Evolutionary conservation across 2,888 invertebrate species (phyloP).

Genomic region (Cerastis leucographa): DNA sequence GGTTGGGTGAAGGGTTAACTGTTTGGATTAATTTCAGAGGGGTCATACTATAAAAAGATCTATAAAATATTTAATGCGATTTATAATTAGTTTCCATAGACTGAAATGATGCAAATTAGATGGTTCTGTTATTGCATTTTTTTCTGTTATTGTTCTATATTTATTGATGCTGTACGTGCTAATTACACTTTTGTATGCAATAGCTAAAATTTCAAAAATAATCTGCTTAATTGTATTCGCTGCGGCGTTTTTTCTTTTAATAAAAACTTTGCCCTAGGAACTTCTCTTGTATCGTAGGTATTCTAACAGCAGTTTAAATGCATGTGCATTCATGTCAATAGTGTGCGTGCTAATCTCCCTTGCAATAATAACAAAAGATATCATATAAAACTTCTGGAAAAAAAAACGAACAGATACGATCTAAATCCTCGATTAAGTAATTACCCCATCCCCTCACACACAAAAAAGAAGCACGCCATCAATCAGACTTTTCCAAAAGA

Average conservation of each 20-base stretch:
- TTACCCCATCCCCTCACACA: slow-evolving; percentile 21
- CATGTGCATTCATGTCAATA: background rate
- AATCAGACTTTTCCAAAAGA: slow-evolving; percentile 49
- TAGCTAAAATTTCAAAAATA: background rate
- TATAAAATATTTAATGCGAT: background rate
- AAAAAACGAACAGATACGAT: background rate
- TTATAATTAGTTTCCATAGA: background rate
- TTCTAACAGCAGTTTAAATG: background rate
- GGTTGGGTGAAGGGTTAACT: slow-evolving; percentile 3
- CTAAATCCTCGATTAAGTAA: slow-evolving; percentile 13
- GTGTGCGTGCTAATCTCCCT: background rate
- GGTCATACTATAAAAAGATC: background rate
- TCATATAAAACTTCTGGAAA: background rate
- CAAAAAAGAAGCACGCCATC: slow-evolving; percentile 55
- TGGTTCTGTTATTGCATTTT: background rate
- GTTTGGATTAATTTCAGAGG: background rate
- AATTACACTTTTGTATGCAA: background rate
- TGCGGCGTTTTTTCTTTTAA: background rate
- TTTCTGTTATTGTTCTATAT: background rate
- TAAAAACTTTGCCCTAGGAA: background rate
- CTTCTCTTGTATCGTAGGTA: background rate
- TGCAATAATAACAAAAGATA: background rate
- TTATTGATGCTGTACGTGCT: background rate
- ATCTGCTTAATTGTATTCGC: background rate
- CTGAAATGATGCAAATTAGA: background rate